Evolutionary conservation across 2,888 invertebrate species (phyloP).

Genomic region (Habrosyne pyritoides): DNA sequence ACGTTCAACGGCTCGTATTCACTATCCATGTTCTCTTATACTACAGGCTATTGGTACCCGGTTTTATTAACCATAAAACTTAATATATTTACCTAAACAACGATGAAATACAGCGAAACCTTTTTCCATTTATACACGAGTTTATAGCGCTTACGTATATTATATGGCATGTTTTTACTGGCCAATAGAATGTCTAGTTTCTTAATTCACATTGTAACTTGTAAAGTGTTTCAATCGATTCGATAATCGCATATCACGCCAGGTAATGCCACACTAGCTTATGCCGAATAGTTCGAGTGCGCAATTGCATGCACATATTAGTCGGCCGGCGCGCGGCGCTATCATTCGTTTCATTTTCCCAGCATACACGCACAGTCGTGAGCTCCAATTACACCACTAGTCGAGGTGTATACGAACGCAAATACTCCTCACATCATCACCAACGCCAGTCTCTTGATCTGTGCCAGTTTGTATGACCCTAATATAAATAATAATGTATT

Average conservation of each 20-base stretch:
- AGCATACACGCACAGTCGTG: constrained; percentile 7
- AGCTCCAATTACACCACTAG: constrained; percentile 5
- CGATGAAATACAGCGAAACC: not conserved
- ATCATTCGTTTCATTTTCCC: not conserved
- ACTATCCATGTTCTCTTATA: constrained; percentile 15
- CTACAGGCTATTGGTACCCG: constrained; percentile 18
- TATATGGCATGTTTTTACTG: not conserved
- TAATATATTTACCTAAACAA: constrained; percentile 3
- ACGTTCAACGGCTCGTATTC: constrained; percentile 9
- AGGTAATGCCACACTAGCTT: constrained; percentile 6
- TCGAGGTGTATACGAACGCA: not conserved
- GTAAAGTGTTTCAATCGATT: not conserved
- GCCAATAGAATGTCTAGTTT: not conserved
- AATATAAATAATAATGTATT: not conserved
- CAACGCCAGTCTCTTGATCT: not conserved
- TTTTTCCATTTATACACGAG: not conserved
- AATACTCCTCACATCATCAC: constrained; percentile 2
- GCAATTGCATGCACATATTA: not conserved
- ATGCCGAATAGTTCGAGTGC: not conserved
- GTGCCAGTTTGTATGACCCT: not conserved
- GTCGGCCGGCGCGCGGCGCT: not conserved
- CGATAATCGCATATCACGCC: not conserved
- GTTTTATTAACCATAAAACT: constrained; percentile 21
- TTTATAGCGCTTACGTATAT: not conserved
- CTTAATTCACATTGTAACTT: not conserved